Percentiles rank a stretch among this genome's conserved stretches.
Conservation (phyloP, 1,140 invertebrate genomes). For the Solenopsis invicta region DNA sequence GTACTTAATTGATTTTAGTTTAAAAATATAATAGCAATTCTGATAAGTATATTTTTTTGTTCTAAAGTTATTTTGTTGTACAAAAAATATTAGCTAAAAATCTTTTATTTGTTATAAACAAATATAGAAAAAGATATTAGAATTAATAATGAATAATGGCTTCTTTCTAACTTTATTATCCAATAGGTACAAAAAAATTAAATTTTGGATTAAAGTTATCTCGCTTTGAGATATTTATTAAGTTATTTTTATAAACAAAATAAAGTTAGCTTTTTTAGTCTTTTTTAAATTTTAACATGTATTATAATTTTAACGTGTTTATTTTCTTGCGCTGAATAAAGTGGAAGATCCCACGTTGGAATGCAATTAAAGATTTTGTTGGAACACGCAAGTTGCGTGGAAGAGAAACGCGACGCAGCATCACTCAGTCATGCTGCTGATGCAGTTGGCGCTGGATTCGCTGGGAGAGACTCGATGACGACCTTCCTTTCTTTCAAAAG, state of each 20-base stretch:
- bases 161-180: too few species aligned
- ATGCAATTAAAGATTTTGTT: constrained; percentile 29
- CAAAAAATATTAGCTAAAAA: too few species aligned
- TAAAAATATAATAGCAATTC: too few species aligned
- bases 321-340: neutral
- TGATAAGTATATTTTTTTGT: too few species aligned
- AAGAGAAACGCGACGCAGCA: constrained; percentile 33
- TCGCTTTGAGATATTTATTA: neutral
- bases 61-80: too few species aligned
- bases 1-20: too few species aligned
- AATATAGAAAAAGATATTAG: too few species aligned
- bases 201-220: too few species aligned
- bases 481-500: constrained; percentile 79
- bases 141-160: too few species aligned
- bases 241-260: constrained; percentile 6
- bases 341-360: neutral
- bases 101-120: too few species aligned
- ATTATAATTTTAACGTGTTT: neutral
- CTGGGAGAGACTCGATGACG: constrained; percentile 43
- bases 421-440: constrained; percentile 47
- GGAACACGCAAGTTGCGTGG: constrained; percentile 2
- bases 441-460: constrained; percentile 47
- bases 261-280: neutral
- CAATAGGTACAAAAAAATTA: too few species aligned
- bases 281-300: neutral